Base-by-base conservation (phyloP, 1,140 invertebrate species). In the Zaprionus africanus region DNA sequence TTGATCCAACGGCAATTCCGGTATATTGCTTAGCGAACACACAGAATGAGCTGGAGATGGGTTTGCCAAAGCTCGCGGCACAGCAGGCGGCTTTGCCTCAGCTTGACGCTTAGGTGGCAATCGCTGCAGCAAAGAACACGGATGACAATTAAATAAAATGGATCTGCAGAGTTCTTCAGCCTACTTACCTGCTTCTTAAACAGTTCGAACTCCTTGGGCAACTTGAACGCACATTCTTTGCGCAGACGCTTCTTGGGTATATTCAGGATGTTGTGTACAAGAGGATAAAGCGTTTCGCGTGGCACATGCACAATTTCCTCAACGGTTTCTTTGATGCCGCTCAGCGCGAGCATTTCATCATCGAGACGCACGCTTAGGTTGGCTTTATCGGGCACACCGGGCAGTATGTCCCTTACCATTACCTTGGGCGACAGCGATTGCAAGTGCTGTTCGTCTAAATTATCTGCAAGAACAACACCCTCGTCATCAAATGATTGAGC, bases 401-500 rank as follows among this genome's bases (percentile, higher is more conserved):
- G 81, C 26, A 81, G 19, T 54, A 83, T 81, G 49, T 83, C 79
- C 13, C 46, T 68, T 4, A 83, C 60, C 67, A 78, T 62, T 19
- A 83, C 70, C 60, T 82, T 83, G 24, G 78, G 79, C 26, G 76
- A 80, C 17, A 82, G 66, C 24, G 65, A 70, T 31, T 24, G 31
- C 13, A 78, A 24, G 26, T 66, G 85, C 61, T 78, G 80, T 24
- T 90, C 72, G 51, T 90, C 82, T 34, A 59, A 19, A 72, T 49
- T 26, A 77, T 90, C 85, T 90, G 85, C 64, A 90, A 90, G 86
- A 75, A 90, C 86, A 90, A 90, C 70, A 85, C 86, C 85, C 58
- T 90, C 85, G 69, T 90, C 85, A 81, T 90, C 85, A 90, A 82
- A 90, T 73, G 68, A 86, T 69, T 69, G 81, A 56, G 57, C 85